These are phyloP conservation scores for Brachyrhaphis roseni DNA, from an alignment of 2,797 vertebrate genomes.

Conservation along the genomic window DNA sequence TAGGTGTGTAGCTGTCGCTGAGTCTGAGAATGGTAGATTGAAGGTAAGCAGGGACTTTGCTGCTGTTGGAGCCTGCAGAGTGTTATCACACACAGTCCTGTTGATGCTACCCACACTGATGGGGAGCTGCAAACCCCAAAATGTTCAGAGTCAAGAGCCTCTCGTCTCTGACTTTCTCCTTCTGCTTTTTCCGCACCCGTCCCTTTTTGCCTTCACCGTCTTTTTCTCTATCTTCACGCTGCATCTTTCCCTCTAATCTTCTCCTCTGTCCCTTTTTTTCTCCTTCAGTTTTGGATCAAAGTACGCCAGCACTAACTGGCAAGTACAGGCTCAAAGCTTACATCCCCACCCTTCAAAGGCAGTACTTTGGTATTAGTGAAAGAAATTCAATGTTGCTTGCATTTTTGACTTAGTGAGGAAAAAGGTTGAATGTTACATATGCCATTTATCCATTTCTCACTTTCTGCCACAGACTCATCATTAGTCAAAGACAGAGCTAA, in stretches of 20 bases:
- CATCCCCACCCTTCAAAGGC: conserved; percentile 55
- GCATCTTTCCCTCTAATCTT: conserved; percentile 47
- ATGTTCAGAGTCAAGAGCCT: conserved; percentile 30
- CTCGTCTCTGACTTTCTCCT: conserved; percentile 14
- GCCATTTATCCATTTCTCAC: not conserved
- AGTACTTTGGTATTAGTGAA: conserved; percentile 41
- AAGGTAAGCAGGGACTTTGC: conserved; percentile 53
- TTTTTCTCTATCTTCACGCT: conserved; percentile 4
- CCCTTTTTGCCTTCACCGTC: conserved; percentile 12
- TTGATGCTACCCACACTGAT: conserved; percentile 49
- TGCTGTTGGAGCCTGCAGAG: conserved; percentile 61
- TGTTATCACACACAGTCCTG: conserved; percentile 50
- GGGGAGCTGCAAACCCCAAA: conserved; percentile 28
- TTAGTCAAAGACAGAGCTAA: not conserved
- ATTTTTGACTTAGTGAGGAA: conserved; percentile 31
- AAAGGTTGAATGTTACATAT: conserved; percentile 28
- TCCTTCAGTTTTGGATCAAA: conserved; percentile 63
- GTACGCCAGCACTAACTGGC: conserved; percentile 52
- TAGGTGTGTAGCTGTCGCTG: conserved; percentile 17
- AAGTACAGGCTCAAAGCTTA: conserved; percentile 63
- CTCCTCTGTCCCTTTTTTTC: conserved; percentile 11
- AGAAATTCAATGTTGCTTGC: conserved; percentile 32
- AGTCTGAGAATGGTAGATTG: conserved; percentile 29
- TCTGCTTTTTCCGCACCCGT: not conserved
- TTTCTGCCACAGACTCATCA: not conserved